A percentile compares a stretch with the other conserved stretches of the same genome.
phyloP scores from a whole-genome alignment of 2,888 invertebrate species.

The Philhelius pedissequus region DNA sequence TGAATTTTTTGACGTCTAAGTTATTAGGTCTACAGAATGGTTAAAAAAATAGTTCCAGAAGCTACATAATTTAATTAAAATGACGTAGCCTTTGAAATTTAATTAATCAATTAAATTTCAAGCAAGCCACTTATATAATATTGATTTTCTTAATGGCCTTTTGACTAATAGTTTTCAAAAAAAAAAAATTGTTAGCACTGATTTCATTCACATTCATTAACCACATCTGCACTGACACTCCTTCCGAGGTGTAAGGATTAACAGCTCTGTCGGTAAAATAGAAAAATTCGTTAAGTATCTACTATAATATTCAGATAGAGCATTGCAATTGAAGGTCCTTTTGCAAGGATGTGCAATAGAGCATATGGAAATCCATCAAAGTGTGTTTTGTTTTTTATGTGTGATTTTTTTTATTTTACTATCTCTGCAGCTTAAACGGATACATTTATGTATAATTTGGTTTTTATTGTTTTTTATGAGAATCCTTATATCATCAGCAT shows the following conservation, averaged over 20 bases:
- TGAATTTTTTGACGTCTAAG: too few species aligned
- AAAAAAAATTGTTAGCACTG: too few species aligned
- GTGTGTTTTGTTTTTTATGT: neutral
- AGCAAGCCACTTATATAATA: too few species aligned
- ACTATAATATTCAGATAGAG: neutral
- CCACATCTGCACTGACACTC: neutral
- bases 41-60: too few species aligned
- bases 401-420: slow-evolving; percentile 12
- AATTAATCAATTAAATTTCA: too few species aligned
- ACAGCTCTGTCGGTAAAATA: slow-evolving; percentile 1
- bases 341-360: slow-evolving; percentile 3
- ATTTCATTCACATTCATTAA: too few species aligned
- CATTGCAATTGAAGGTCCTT: neutral
- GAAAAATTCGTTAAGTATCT: neutral
- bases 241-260: slow-evolving; percentile 10
- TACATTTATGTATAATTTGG: slow-evolving; percentile 28
- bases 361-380: neutral
- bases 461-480: slow-evolving; percentile 41
- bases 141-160: too few species aligned
- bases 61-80: too few species aligned
- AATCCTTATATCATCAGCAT: neutral
- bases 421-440: neutral
- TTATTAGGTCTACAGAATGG: too few species aligned
- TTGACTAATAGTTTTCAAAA: too few species aligned
- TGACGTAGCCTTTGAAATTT: too few species aligned